Evolutionary conservation across 92 coral and sea anemone genomes (phyloP).

Genomic region (Paramuricea clavata): DNA sequence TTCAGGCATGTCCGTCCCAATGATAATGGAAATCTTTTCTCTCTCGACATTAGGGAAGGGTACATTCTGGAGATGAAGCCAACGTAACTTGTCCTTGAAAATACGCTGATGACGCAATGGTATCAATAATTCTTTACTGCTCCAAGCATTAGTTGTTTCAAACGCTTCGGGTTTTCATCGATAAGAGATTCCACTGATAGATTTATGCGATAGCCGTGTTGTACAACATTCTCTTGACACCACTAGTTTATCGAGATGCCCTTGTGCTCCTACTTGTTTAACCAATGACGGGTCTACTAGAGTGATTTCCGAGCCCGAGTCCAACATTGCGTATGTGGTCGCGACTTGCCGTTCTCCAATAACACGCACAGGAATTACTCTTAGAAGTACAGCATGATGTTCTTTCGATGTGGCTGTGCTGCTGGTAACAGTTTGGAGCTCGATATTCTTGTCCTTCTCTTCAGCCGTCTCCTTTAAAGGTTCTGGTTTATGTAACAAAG

Average conservation of each 20-base stretch:
- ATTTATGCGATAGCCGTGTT: conserved; percentile 42
- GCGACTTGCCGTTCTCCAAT: neutral
- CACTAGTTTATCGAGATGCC: conserved; percentile 28
- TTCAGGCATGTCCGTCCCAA: conserved; percentile 14
- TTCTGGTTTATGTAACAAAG: conserved; percentile 52
- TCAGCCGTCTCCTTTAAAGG: neutral
- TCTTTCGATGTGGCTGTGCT: conserved; percentile 10
- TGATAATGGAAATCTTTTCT: conserved; percentile 5
- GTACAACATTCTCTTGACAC: conserved; percentile 35
- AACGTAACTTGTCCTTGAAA: neutral
- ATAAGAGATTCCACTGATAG: conserved; percentile 38
- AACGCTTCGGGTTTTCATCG: conserved; percentile 22
- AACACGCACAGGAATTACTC: conserved; percentile 37
- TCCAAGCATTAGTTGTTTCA: conserved; percentile 36
- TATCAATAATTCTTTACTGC: conserved; percentile 31
- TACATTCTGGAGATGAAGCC: conserved; percentile 31
- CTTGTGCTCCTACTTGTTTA: conserved; percentile 32
- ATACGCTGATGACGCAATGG: neutral
- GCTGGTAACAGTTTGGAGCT: neutral
- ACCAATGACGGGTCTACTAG: conserved; percentile 58
- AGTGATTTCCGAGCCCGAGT: conserved; percentile 58
- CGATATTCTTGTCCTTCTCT: neutral
- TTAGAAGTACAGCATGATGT: conserved; percentile 33
- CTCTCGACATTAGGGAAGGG: conserved; percentile 35
- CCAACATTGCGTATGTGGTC: conserved; percentile 64